Evolutionary conservation across 2,888 invertebrate species (phyloP).

Genomic region (Aleiodes leptofemur): DNA sequence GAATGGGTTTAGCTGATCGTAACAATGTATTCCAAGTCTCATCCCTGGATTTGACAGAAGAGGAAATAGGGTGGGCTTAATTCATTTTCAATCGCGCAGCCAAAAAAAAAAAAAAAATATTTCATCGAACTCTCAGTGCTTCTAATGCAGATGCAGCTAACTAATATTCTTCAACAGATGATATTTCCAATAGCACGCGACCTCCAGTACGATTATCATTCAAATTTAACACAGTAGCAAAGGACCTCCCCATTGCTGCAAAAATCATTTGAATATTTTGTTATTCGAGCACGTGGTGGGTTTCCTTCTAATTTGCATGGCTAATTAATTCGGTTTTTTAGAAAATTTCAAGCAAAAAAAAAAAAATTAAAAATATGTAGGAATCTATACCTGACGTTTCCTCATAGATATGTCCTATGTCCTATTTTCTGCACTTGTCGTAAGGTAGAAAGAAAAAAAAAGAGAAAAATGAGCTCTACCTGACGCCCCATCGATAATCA

Average conservation of each 20-base stretch:
- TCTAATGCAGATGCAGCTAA: slow-evolving; percentile 36
- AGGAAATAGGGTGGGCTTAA: neutral
- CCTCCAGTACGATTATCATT: slow-evolving; percentile 52
- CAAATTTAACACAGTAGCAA: slow-evolving; percentile 46
- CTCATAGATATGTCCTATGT: slow-evolving; percentile 30
- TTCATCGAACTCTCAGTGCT: slow-evolving; percentile 19
- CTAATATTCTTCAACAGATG: slow-evolving; percentile 36
- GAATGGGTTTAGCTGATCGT: slow-evolving; percentile 42
- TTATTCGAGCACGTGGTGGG: slow-evolving; percentile 48
- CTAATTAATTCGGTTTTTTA: slow-evolving; percentile 49
- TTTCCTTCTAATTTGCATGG: slow-evolving; percentile 52
- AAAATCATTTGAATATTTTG: slow-evolving; percentile 42
- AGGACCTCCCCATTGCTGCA: neutral
- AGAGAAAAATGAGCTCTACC: slow-evolving; percentile 30
- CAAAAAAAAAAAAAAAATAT: neutral
- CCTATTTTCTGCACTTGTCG: slow-evolving; percentile 44
- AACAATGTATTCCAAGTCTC: slow-evolving; percentile 37
- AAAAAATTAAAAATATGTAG: too few species aligned
- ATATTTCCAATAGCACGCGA: slow-evolving; percentile 44
- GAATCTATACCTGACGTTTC: neutral
- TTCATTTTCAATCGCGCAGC: slow-evolving; percentile 32
- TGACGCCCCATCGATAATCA: slow-evolving; percentile 38
- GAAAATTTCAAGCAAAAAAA: too few species aligned
- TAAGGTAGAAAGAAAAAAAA: slow-evolving; percentile 2
- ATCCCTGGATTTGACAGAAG: slow-evolving; percentile 17